These are phyloP conservation scores for Acanthopleura granulata DNA, from an alignment of 2,888 invertebrate species.

Conservation along the genomic window DNA sequence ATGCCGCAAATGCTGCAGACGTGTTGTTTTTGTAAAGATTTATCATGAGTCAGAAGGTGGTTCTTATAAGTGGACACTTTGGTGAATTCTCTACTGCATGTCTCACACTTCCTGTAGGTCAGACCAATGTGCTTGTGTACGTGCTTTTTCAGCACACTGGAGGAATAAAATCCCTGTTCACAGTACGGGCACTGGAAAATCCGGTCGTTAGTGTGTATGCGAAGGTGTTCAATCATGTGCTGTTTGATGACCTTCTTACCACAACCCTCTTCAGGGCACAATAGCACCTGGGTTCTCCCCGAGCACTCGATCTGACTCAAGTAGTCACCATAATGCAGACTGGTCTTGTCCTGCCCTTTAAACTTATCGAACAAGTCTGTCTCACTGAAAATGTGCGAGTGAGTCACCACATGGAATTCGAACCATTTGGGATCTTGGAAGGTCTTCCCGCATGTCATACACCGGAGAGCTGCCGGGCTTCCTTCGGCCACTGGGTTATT, in stretches of 20 bases:
- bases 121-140: constrained; percentile 55
- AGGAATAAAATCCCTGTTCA: constrained; percentile 48
- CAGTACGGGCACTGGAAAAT: constrained; percentile 60
- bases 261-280: constrained; percentile 62
- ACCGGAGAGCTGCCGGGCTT: constrained; percentile 32
- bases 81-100: constrained; percentile 55
- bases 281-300: constrained; percentile 36
- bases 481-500: not conserved
- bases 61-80: constrained; percentile 43
- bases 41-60: constrained; percentile 50
- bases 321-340: constrained; percentile 41
- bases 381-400: constrained; percentile 53
- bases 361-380: constrained; percentile 42
- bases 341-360: constrained; percentile 46
- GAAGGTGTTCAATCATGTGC: constrained; percentile 56
- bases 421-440: constrained; percentile 55
- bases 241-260: constrained; percentile 46
- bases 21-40: constrained; percentile 77
- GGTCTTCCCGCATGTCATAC: constrained; percentile 55
- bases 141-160: constrained; percentile 55
- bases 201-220: constrained; percentile 53
- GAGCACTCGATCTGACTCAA: constrained; percentile 38
- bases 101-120: constrained; percentile 51
- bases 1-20: constrained; percentile 87
- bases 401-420: constrained; percentile 56